Conservation (phyloP, 2,888 invertebrate species). For the Tanypteryx hageni region DNA sequence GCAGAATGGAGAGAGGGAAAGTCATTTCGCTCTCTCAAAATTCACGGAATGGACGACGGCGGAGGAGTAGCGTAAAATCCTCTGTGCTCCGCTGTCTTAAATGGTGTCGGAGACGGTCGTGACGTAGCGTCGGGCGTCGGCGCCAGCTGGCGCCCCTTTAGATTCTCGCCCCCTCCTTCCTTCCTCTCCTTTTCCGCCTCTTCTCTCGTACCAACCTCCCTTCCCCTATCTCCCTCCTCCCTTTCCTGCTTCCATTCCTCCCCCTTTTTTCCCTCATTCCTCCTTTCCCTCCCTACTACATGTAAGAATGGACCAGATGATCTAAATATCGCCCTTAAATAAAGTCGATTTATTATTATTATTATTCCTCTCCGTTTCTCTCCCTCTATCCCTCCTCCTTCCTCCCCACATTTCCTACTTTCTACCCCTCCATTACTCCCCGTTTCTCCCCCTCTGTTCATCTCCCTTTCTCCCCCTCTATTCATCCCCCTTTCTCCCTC, state of each 20-base stretch:
- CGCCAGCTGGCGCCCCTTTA: slow-evolving; percentile 45
- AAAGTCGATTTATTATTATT: too few relatives aligned
- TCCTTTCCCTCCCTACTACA: too few relatives aligned
- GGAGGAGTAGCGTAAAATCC: neutral
- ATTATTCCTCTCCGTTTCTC: neutral
- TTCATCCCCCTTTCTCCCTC: neutral
- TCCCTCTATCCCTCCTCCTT: neutral
- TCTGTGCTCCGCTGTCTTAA: slow-evolving; percentile 30
- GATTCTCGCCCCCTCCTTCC: neutral
- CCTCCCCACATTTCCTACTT: neutral
- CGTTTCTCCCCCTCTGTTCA: neutral
- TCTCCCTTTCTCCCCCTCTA: neutral
- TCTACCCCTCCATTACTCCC: neutral
- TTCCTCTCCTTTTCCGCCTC: neutral
- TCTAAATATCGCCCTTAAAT: too few relatives aligned
- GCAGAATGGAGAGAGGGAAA: neutral
- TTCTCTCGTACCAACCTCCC: neutral
- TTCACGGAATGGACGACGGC: neutral
- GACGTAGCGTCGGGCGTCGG: slow-evolving; percentile 17
- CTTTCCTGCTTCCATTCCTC: neutral
- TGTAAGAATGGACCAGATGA: too few relatives aligned
- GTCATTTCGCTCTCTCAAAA: neutral
- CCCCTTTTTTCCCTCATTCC: neutral
- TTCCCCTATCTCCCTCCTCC: neutral
- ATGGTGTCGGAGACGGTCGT: slow-evolving; percentile 38